These are phyloP conservation scores for Fissipunctia ypsillon DNA, from an alignment of 2,888 invertebrate genomes.

Conservation along the genomic window DNA sequence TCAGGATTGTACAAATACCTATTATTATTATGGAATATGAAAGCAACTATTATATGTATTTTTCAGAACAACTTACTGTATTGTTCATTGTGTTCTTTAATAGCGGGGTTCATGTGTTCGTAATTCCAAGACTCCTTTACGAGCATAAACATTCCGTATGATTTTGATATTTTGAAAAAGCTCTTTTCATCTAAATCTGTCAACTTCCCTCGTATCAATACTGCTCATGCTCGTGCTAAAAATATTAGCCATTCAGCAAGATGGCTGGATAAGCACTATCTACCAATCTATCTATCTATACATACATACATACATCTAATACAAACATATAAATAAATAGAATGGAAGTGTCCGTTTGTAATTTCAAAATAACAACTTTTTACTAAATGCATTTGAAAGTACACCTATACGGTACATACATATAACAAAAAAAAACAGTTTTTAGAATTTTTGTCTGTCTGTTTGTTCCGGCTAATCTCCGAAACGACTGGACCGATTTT, in stretches of 20 bases:
- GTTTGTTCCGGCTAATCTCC: no score
- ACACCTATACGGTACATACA: no score
- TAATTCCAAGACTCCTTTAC: neutral
- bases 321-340: no score
- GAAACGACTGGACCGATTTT: no score
- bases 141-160: neutral
- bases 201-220: neutral
- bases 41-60: neutral
- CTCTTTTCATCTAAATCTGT: neutral
- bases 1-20: neutral
- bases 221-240: no score
- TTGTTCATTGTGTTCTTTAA: slow-evolving; percentile 6
- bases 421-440: no score
- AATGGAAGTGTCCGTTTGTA: no score
- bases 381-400: no score
- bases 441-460: no score
- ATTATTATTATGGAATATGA: neutral
- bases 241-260: neutral
- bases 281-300: no score
- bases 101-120: neutral
- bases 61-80: neutral
- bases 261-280: neutral
- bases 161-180: neutral
- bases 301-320: no score
- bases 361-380: no score